Percentiles rank a stretch among this genome's conserved stretches.
phyloP scores from a whole-genome alignment of 1,140 invertebrate species.

The Pteromalus puparum region DNA sequence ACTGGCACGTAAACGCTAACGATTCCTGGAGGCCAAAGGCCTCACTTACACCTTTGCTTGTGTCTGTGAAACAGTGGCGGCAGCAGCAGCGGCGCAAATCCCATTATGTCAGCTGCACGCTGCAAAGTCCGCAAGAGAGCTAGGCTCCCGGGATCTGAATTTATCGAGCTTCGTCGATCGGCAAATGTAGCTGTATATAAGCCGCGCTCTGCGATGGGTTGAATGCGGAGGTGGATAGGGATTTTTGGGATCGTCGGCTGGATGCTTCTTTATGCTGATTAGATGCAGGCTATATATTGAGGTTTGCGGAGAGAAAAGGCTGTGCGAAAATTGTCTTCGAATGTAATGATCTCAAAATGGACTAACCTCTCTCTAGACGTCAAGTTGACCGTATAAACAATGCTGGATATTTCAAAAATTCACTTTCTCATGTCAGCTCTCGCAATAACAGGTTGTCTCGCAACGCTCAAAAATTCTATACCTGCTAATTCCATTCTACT shows the following conservation, averaged over 20 bases:
- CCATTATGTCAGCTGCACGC: slow-evolving; percentile 41
- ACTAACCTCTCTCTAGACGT: too few species aligned
- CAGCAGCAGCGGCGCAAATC: slow-evolving; percentile 48
- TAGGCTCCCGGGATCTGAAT: background rate
- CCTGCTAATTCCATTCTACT: background rate
- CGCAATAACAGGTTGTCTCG: background rate
- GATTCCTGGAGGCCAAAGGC: slow-evolving; percentile 61
- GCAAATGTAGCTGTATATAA: background rate
- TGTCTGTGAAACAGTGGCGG: slow-evolving; percentile 23
- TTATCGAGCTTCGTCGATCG: slow-evolving; percentile 31
- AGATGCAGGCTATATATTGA: too few species aligned
- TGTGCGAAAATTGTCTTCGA: too few species aligned
- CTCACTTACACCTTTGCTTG: slow-evolving; percentile 33
- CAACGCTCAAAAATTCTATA: background rate
- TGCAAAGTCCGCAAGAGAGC: background rate
- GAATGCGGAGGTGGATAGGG: too few species aligned
- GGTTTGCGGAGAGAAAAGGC: too few species aligned
- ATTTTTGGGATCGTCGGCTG: too few species aligned
- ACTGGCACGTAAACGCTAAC: slow-evolving; percentile 64
- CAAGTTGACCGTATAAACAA: background rate
- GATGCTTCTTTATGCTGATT: too few species aligned
- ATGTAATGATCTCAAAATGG: too few species aligned
- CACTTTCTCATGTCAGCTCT: background rate
- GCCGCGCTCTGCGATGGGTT: background rate
- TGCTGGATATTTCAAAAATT: background rate